Evolutionary conservation across 2,113 vertebrate species (phyloP), one percentile per base, ranked within the genome.

Genomic region (Passer domesticus): DNA sequence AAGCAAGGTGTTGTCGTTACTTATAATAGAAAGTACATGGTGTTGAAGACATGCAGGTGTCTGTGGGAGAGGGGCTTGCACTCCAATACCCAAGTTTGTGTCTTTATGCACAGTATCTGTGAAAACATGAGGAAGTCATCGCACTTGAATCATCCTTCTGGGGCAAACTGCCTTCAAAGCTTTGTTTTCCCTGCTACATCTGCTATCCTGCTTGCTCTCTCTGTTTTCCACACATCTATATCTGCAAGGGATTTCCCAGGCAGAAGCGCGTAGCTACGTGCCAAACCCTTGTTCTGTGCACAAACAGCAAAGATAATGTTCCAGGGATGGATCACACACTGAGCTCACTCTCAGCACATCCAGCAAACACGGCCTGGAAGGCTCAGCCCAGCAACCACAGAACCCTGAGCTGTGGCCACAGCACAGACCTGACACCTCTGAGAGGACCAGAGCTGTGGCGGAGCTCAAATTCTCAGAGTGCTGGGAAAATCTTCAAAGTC

Each of bases 381-480:
- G 11, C 37, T 31, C 70, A 72, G 13, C 22, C 22, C 56, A 2
- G 1, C 56, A 68, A 1, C 28, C 44, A 35, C 23, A 69, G 70
- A 56, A 22, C 23, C n/a, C 46, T 12, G 19, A 73, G 30, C 35
- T 12, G 2, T 0, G 2, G 37, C 18, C 86, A 69, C 55, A 43
- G 60, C 44, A 41, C 17, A 52, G 13, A 17, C 1, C 1, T 21
- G 33, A 25, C 1, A 0, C 2, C 0, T 11, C 67, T 31, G 59
- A 58, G 23, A 62, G 23, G 3, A 4, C 7, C 53, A 50, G 50
- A 20, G 21, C 14, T 3, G 4, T 7, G 24, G 43, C 28, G 72
- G 43, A 82, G 39, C 43, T 30, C 24, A 46, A 33, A 7, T 5
- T 19, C 67, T 49, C 43, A 22, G 20, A n/a, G 15, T 23, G 19